These are phyloP conservation scores for Phaethon lepturus DNA, from an alignment of 2,113 vertebrate genomes.

Conservation along the genomic window DNA sequence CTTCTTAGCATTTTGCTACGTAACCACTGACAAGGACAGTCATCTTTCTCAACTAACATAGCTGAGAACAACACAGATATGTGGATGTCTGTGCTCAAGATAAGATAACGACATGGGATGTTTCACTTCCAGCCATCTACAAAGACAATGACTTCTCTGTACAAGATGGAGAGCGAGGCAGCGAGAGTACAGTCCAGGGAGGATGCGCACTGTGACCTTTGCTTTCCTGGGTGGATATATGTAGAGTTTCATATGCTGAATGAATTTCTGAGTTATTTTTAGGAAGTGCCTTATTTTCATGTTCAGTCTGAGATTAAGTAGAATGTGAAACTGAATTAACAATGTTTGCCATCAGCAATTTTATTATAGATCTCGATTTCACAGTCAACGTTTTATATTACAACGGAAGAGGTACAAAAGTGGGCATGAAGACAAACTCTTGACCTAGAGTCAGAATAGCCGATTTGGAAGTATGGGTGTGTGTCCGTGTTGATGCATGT, in stretches of 20 bases:
- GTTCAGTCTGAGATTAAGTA: neutral
- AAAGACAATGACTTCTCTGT: neutral
- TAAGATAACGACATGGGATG: neutral
- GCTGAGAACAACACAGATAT: neutral
- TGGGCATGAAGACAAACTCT: neutral
- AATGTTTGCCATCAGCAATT: neutral
- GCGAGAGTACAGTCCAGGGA: fast-evolving
- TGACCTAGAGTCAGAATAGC: neutral
- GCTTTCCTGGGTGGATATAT: neutral
- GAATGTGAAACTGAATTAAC: neutral
- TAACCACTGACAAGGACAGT: neutral
- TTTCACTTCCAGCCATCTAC: neutral
- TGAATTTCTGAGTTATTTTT: neutral
- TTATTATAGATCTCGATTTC: neutral
- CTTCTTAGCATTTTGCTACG: neutral
- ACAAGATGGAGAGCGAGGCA: neutral
- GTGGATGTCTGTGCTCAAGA: neutral
- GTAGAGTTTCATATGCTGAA: fast-evolving
- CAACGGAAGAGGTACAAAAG: conserved; percentile 20
- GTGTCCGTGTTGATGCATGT: neutral
- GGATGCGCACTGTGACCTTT: neutral
- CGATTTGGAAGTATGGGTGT: neutral
- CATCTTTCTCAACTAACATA: neutral
- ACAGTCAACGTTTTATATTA: neutral
- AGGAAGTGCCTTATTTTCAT: neutral